Evolutionary conservation across 2,888 invertebrate genomes (phyloP).

Genomic region (Amiota mariae): DNA sequence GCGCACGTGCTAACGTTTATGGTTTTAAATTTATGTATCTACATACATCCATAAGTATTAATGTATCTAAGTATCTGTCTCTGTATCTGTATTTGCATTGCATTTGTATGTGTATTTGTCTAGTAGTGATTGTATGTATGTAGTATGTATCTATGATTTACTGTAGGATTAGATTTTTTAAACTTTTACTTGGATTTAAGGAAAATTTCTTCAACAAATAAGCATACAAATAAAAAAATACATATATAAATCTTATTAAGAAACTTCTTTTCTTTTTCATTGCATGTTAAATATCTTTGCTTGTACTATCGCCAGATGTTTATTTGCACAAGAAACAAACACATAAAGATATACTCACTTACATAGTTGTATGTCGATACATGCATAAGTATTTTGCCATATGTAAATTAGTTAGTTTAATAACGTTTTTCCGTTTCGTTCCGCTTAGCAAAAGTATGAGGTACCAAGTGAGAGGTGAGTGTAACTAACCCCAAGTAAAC

Average conservation of each 20-base stretch:
- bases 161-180: slow-evolving; percentile 2
- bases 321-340: background rate
- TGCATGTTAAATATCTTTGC: background rate
- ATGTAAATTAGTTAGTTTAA: no score
- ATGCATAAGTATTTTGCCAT: no score
- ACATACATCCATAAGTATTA: no score
- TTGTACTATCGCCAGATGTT: background rate
- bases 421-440: no score
- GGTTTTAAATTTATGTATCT: background rate
- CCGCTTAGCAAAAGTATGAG: no score
- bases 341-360: background rate
- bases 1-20: slow-evolving; percentile 7
- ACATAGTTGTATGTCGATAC: background rate
- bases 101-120: slow-evolving; percentile 1
- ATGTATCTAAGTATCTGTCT: background rate
- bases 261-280: background rate
- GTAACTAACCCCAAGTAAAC: no score
- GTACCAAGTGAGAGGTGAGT: no score
- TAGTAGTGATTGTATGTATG: no score
- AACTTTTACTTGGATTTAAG: background rate
- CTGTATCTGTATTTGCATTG: background rate
- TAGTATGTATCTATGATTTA: slow-evolving; percentile 4
- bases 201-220: background rate
- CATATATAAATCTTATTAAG: no score
- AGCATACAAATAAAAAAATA: no score